Percentiles rank a stretch among this genome's conserved stretches.
Conservation (phyloP, 2,888 invertebrate species). For the Thymelicus acteon region DNA sequence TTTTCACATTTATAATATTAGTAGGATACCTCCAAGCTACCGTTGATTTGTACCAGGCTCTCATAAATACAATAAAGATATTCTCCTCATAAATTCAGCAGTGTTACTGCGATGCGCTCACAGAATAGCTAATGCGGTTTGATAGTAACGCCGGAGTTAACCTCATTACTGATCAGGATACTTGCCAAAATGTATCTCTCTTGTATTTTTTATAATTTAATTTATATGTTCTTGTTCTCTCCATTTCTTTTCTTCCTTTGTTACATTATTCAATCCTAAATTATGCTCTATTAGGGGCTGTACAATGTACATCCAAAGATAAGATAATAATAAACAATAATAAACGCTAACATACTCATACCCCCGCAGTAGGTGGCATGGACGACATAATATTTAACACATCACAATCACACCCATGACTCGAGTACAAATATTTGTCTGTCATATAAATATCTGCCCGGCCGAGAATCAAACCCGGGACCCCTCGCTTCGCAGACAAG, state of each 20-base stretch:
- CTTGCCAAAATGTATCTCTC: slow-evolving; percentile 42
- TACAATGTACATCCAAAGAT: too few relatives aligned
- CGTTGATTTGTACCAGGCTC: slow-evolving; percentile 14
- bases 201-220: slow-evolving; percentile 2
- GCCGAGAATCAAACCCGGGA: too few relatives aligned
- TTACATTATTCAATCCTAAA: background rate
- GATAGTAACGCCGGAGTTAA: slow-evolving; percentile 41
- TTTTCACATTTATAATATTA: too few relatives aligned
- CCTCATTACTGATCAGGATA: slow-evolving; percentile 43
- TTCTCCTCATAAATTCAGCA: slow-evolving; percentile 43
- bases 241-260: background rate
- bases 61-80: slow-evolving; percentile 22
- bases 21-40: too few relatives aligned
- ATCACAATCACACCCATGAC: too few relatives aligned
- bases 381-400: too few relatives aligned
- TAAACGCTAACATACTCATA: too few relatives aligned
- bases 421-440: too few relatives aligned
- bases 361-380: too few relatives aligned
- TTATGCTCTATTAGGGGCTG: background rate
- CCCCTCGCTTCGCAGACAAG: too few relatives aligned
- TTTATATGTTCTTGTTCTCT: background rate
- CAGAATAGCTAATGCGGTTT: slow-evolving; percentile 43
- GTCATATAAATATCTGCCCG: too few relatives aligned
- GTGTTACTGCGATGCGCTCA: slow-evolving; percentile 39
- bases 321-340: too few relatives aligned